Evolutionary conservation across 2,888 invertebrate genomes (phyloP), one percentile per base, ranked within the genome.

Genomic region (Melieria omissa): DNA sequence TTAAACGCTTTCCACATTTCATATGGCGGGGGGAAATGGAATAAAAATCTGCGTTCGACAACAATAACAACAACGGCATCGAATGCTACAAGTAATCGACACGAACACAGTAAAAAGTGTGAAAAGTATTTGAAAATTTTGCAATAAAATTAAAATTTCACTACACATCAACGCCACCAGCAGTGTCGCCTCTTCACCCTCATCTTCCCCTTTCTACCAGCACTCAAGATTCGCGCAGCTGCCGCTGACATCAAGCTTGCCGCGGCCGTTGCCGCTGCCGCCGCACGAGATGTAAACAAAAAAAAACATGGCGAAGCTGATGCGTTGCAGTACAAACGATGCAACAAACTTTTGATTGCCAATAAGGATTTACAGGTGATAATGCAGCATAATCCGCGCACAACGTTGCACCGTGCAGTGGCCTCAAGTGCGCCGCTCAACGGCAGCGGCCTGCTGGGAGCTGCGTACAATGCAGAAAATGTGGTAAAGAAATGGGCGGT

Each of bases 331-430:
- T 52, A 58, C 58, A 58, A 58, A 58, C 58, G 41, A 29, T 61
- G 61, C 44, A 61, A 45, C 61, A 61, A 61, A 61, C 42, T 61
- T 83, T 82, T 83, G 83, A 84, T 83, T 84, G 82, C 79, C 83
- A 82, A 83, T 82, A 83, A 80, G 79, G 79, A 82, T 80, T 83
- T 83, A 80, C 82, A 83, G 83, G 84, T 82, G 84, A 81, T 83
- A 83, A 83, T 81, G 80, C 79, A 61, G 41, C 44, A 42, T 61
- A 61, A 61, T 61, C 61, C 45, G n/a, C 52, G 14, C 14, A 6
- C n/a, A 52, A 29, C 29, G 29, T 29, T 29, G 29, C 29, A 29
- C 29, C 29, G 2, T 3, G 12, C 41, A 58, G 44, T 58, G 44
- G 12, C 41, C 41, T 58, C 44, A 58, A 58, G 41, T 42, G 41